Percentiles rank a stretch among this genome's conserved stretches.
phyloP scores from a whole-genome alignment of 2,888 invertebrate species.

The Argynnis bischoffii region DNA sequence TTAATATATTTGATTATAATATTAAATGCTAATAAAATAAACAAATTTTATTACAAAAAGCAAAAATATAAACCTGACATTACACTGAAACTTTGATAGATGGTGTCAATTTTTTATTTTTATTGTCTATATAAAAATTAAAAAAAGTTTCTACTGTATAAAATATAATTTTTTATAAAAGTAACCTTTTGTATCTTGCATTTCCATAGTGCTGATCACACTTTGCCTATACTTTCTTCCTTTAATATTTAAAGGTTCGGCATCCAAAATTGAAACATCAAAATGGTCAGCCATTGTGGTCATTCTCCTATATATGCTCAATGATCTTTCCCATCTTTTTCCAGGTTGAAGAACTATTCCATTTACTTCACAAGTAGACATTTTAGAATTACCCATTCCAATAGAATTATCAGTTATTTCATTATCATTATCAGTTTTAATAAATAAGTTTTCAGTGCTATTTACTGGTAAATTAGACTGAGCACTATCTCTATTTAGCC shows the following conservation, averaged over 20 bases:
- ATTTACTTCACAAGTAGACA: conserved; percentile 47
- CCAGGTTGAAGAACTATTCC: conserved; percentile 83
- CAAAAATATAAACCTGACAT: conserved; percentile 72
- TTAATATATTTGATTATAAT: conserved; percentile 35
- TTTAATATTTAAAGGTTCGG: conserved; percentile 64
- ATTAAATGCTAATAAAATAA: conserved; percentile 35
- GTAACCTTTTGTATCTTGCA: conserved; percentile 72
- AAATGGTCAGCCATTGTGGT: conserved; percentile 67
- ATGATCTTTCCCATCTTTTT: conserved; percentile 86
- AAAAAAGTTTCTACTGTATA: conserved; percentile 3
- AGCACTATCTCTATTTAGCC: conserved; percentile 41
- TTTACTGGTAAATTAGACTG: neutral
- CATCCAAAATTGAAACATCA: conserved; percentile 67
- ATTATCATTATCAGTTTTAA: no score
- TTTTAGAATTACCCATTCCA: conserved; percentile 33
- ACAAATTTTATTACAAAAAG: conserved; percentile 12
- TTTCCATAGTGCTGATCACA: conserved; percentile 76
- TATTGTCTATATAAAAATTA: conserved; percentile 34
- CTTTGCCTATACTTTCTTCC: conserved; percentile 82
- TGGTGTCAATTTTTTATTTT: conserved; percentile 57
- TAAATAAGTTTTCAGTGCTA: neutral
- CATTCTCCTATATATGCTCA: conserved; percentile 81
- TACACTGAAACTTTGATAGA: conserved; percentile 79
- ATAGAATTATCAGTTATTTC: conserved; percentile 2
- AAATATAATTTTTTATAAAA: neutral